Percentiles rank a stretch among this genome's conserved stretches.
These are phyloP conservation scores for Leptodactylus fallax DNA, from an alignment of 2,797 vertebrate species.

Conservation along the genomic window DNA sequence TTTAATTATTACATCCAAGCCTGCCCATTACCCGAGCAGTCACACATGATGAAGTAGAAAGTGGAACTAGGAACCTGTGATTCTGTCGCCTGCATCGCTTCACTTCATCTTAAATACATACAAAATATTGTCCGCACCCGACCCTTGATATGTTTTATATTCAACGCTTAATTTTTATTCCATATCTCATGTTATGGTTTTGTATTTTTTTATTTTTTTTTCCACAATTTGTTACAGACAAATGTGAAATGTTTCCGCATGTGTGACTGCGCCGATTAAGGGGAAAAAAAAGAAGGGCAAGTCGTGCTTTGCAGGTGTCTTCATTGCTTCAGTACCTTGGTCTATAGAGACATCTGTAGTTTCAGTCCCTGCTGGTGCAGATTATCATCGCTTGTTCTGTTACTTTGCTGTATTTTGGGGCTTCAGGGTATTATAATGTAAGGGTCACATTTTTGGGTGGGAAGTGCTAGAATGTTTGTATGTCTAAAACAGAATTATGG, in stretches of 20 bases:
- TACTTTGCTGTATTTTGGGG: not conserved
- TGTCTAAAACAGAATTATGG: not conserved
- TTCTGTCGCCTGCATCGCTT: constrained; percentile 15
- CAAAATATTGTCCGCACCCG: not conserved
- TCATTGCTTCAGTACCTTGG: not conserved
- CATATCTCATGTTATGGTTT: not conserved
- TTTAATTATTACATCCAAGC: constrained; percentile 33
- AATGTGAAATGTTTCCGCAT: not conserved
- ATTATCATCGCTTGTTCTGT: not conserved
- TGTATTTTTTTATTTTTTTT: not conserved
- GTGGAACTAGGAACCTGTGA: constrained; percentile 33
- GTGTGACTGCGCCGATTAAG: not conserved
- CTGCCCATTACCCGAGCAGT: constrained; percentile 33
- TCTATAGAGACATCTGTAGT: not conserved
- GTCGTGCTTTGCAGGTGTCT: not conserved
- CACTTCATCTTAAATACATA: constrained; percentile 21
- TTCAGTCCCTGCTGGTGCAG: not conserved
- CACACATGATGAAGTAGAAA: constrained; percentile 42
- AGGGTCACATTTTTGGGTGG: not conserved
- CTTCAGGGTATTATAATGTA: not conserved
- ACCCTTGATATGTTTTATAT: not conserved
- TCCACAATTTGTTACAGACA: not conserved
- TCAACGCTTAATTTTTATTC: not conserved
- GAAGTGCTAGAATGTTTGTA: not conserved
- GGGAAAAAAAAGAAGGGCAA: not conserved